Evolutionary conservation across 2,888 invertebrate species (phyloP).

Genomic region (Lissocephala sabroskyi): DNA sequence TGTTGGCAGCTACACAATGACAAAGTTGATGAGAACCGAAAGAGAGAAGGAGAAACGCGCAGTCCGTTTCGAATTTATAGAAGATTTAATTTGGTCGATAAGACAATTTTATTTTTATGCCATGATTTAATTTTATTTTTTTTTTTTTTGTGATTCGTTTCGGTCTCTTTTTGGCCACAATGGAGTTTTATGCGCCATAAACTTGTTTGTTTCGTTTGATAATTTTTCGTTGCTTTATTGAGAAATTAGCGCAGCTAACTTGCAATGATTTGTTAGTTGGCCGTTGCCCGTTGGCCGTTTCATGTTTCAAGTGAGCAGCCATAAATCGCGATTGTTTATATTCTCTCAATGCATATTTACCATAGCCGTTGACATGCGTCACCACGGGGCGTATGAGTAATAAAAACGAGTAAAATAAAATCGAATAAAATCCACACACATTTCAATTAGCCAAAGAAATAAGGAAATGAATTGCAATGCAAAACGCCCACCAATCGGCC

Average conservation of each 20-base stretch:
- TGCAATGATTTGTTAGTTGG: no score
- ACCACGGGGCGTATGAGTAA: conserved; percentile 47
- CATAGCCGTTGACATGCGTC: conserved; percentile 3
- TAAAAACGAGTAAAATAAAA: no score
- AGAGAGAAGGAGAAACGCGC: conserved; percentile 14
- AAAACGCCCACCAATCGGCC: conserved; percentile 11
- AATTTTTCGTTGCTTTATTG: neutral
- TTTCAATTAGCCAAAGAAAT: conserved; percentile 1
- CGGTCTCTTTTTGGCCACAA: no score
- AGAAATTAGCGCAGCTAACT: conserved; percentile 3
- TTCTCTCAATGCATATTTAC: neutral
- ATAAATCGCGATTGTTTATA: no score
- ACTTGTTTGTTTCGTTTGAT: neutral
- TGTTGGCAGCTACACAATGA: neutral
- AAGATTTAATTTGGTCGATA: conserved; percentile 37
- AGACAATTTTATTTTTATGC: conserved; percentile 50
- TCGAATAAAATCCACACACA: no score
- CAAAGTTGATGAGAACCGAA: no score
- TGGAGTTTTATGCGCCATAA: neutral
- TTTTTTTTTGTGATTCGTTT: no score
- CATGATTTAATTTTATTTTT: conserved; percentile 38
- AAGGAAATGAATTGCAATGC: conserved; percentile 1
- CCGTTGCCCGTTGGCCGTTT: no score
- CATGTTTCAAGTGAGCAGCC: neutral
- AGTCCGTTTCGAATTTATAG: neutral